These are phyloP conservation scores for Alauda arvensis DNA, from an alignment of 2,797 vertebrate genomes.

Conservation along the genomic window DNA sequence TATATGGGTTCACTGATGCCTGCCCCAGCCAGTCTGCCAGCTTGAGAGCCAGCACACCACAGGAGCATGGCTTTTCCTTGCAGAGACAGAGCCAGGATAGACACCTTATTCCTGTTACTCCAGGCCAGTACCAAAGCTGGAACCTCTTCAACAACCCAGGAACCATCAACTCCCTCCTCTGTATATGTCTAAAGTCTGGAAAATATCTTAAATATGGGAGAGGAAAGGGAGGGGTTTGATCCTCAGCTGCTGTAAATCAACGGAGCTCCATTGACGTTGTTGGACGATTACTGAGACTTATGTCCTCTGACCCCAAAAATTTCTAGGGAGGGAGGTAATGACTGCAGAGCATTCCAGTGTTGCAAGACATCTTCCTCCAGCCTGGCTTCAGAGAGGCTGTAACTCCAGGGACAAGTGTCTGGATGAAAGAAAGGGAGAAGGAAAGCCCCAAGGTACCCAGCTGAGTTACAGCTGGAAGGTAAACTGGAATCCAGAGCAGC, in stretches of 20 bases:
- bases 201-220: slow-evolving; percentile 50
- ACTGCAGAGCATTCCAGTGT: slow-evolving; percentile 56
- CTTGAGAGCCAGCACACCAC: rapidly evolving
- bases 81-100: background rate
- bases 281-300: slow-evolving; percentile 45
- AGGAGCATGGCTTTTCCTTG: rapidly evolving
- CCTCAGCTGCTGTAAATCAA: slow-evolving; percentile 61
- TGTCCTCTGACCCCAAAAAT: slow-evolving; percentile 59
- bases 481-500: background rate
- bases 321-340: slow-evolving; percentile 55
- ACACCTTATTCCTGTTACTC: background rate
- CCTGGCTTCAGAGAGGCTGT: background rate
- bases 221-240: slow-evolving; percentile 51
- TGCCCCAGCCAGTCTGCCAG: background rate
- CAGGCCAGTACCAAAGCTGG: slow-evolving; percentile 30
- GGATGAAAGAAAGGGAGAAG: background rate
- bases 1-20: background rate
- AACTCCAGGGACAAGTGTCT: background rate
- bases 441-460: background rate
- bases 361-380: slow-evolving; percentile 53
- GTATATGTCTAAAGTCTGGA: slow-evolving; percentile 33
- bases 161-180: slow-evolving; percentile 25
- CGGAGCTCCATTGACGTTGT: slow-evolving; percentile 24
- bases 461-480: background rate
- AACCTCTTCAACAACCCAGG: slow-evolving; percentile 22